These are phyloP conservation scores for Ectemnius continuus DNA, from an alignment of 2,888 invertebrate species.

Conservation along the genomic window DNA sequence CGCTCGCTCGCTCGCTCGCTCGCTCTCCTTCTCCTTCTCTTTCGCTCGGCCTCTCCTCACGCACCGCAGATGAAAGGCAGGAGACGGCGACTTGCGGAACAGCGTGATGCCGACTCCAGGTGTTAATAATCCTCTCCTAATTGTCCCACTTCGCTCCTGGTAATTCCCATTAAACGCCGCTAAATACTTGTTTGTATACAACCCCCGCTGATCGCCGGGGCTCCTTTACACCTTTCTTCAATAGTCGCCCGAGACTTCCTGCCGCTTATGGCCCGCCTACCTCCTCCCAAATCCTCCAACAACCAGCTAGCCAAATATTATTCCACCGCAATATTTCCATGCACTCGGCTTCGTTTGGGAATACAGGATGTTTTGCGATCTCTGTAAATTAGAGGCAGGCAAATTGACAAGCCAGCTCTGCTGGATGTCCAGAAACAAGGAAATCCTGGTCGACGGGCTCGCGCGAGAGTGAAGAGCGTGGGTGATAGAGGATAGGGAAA, in stretches of 20 bases:
- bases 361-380: background rate
- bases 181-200: slow-evolving; percentile 76
- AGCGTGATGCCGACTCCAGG: slow-evolving; percentile 74
- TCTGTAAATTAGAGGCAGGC: background rate
- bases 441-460: slow-evolving; percentile 52
- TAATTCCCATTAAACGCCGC: slow-evolving; percentile 75
- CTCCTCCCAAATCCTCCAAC: background rate
- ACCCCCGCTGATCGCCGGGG: slow-evolving; percentile 59
- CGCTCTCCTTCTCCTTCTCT: slow-evolving; percentile 16
- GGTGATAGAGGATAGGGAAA: slow-evolving; percentile 22
- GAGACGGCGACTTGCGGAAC: slow-evolving; percentile 67
- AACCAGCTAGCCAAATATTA: background rate
- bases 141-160: slow-evolving; percentile 67
- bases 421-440: slow-evolving; percentile 31
- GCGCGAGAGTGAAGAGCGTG: slow-evolving; percentile 25
- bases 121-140: slow-evolving; percentile 77
- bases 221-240: slow-evolving; percentile 59
- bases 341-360: background rate
- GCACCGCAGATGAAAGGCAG: slow-evolving; percentile 19
- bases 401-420: background rate
- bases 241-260: slow-evolving; percentile 47
- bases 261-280: slow-evolving; percentile 12
- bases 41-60: slow-evolving; percentile 20
- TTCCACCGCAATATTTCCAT: too few relatives aligned
- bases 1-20: too few relatives aligned